Conservation (phyloP, 2,888 invertebrate genomes). For the Drosophila histrio region DNA sequence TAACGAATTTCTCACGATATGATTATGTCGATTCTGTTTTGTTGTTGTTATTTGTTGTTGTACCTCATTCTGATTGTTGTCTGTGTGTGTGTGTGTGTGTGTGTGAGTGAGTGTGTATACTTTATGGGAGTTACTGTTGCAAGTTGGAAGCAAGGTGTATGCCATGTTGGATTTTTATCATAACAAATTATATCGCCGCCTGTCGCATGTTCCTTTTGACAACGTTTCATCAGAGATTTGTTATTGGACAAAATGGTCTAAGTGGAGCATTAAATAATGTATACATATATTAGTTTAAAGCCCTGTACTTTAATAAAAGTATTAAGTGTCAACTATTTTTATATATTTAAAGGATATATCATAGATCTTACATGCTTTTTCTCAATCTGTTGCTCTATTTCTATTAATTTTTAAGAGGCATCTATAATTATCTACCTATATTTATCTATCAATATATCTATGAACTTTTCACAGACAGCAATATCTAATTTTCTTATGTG, state of each 20-base stretch:
- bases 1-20: slow-evolving; percentile 84
- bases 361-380: too few relatives aligned
- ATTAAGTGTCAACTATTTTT: too few relatives aligned
- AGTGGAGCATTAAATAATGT: neutral
- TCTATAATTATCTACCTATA: too few relatives aligned
- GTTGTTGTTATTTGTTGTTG: slow-evolving; percentile 53
- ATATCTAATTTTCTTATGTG: too few relatives aligned
- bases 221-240: slow-evolving; percentile 31
- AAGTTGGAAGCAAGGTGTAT: slow-evolving; percentile 60
- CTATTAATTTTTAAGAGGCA: too few relatives aligned
- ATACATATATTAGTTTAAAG: too few relatives aligned
- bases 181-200: slow-evolving; percentile 46
- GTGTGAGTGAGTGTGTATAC: slow-evolving; percentile 8
- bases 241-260: neutral
- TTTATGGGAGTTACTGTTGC: slow-evolving; percentile 10
- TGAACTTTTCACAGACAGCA: too few relatives aligned
- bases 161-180: slow-evolving; percentile 59
- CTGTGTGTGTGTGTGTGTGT: slow-evolving; percentile 13
- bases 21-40: slow-evolving; percentile 81
- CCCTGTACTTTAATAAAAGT: too few relatives aligned
- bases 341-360: too few relatives aligned
- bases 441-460: too few relatives aligned
- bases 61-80: slow-evolving; percentile 21
- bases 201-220: slow-evolving; percentile 14
- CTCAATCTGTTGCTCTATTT: too few relatives aligned